Conservation (phyloP, 2,797 vertebrate species). For the Scleropages formosus region DNA sequence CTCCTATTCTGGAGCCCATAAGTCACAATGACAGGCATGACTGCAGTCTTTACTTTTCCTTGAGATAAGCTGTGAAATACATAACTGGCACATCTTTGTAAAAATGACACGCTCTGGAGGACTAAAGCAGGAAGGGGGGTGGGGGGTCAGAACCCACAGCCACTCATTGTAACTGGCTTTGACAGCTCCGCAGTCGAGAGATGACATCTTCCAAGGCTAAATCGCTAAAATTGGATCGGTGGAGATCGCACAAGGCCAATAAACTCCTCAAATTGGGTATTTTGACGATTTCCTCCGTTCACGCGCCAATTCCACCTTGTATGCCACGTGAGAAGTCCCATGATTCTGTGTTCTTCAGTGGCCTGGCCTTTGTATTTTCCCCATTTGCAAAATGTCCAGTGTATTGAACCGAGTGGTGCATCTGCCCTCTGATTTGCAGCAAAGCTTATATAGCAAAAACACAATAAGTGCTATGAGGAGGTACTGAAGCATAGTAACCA, state of each 20-base stretch:
- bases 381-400: background rate
- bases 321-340: conserved; percentile 18
- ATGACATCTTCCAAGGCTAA: conserved; percentile 54
- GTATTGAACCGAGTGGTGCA: background rate
- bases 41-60: conserved; percentile 38
- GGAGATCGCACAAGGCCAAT: conserved; percentile 37
- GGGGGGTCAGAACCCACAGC: background rate
- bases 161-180: conserved; percentile 40
- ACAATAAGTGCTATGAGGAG: conserved; percentile 10
- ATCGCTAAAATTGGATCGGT: conserved; percentile 54
- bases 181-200: conserved; percentile 48
- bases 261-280: conserved; percentile 41
- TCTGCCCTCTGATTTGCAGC: background rate
- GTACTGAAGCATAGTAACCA: background rate
- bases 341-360: conserved; percentile 16
- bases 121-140: background rate
- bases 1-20: conserved; percentile 42
- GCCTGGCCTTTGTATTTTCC: conserved; percentile 4
- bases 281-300: conserved; percentile 28
- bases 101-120: conserved; percentile 12
- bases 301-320: conserved; percentile 25
- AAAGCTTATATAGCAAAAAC: background rate
- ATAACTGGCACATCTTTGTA: conserved; percentile 37
- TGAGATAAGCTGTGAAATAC: conserved; percentile 48
- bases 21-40: conserved; percentile 49